Percentiles rank a stretch among this genome's conserved stretches.
Evolutionary conservation across 2,113 vertebrate genomes (phyloP).

Genomic region (Gorilla gorilla): DNA sequence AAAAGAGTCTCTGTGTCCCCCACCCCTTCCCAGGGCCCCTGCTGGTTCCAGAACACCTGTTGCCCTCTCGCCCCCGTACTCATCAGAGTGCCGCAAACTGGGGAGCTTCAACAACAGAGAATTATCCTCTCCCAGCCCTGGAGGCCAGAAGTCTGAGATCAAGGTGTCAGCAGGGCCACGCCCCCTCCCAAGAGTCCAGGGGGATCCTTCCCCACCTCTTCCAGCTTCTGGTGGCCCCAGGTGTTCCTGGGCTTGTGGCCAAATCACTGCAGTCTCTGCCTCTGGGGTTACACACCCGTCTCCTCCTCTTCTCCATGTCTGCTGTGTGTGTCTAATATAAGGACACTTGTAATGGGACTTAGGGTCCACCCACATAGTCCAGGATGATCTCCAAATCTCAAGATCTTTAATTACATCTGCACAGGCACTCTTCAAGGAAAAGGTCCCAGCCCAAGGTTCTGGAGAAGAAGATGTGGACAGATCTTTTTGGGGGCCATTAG

Average conservation of each 20-base stretch:
- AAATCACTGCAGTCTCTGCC: neutral
- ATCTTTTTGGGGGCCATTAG: neutral
- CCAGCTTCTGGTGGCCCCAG: neutral
- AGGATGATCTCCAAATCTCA: too few species aligned
- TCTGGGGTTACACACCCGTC: accelerated
- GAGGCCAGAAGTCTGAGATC: neutral
- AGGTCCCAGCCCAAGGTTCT: neutral
- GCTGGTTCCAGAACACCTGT: accelerated
- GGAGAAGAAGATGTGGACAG: neutral
- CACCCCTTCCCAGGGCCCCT: neutral
- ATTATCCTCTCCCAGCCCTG: neutral
- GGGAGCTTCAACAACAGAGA: neutral
- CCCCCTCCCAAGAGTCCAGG: neutral
- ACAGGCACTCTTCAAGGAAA: neutral
- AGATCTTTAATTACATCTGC: neutral
- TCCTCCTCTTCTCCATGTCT: neutral
- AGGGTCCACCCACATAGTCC: neutral
- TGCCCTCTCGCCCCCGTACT: neutral
- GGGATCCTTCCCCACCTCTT: neutral
- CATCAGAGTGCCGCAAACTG: neutral
- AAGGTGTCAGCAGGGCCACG: neutral
- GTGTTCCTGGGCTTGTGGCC: neutral
- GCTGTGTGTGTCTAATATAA: too few species aligned
- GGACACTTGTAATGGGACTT: neutral
- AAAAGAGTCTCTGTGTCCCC: neutral